These are phyloP conservation scores for Enteromius paludinosus DNA, from an alignment of 2,797 vertebrate species.

Conservation along the genomic window DNA sequence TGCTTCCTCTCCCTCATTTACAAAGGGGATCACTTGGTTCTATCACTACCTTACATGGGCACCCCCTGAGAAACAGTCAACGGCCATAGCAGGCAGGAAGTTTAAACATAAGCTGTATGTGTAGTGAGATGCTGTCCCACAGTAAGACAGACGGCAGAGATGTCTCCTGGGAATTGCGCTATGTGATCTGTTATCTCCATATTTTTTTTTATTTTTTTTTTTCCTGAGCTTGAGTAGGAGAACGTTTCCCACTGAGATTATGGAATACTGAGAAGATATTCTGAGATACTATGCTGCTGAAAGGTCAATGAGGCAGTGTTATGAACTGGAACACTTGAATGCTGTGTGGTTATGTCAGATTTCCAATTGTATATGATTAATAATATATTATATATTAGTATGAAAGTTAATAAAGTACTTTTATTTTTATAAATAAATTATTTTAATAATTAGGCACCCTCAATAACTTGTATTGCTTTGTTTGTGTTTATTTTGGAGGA, in stretches of 20 bases:
- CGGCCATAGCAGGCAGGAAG: constrained; percentile 3
- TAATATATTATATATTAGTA: too few species aligned
- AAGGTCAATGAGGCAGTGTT: not conserved
- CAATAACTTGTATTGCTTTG: constrained; percentile 13
- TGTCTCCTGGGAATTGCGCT: constrained; percentile 24
- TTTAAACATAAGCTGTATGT: constrained; percentile 32
- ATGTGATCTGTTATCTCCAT: constrained; percentile 48
- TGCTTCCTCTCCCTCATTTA: constrained; percentile 43
- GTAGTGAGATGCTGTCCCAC: not conserved
- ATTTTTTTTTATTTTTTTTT: not conserved
- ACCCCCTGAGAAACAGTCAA: constrained; percentile 37
- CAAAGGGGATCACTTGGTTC: constrained; percentile 12
- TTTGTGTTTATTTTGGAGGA: constrained; percentile 70
- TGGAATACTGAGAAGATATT: not conserved
- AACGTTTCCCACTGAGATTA: constrained; percentile 9
- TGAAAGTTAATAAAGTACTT: not conserved
- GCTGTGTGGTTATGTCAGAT: not conserved
- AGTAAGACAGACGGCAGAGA: not conserved
- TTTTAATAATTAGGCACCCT: not conserved
- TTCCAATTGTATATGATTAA: not conserved
- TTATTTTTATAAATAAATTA: too few species aligned
- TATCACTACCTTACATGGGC: constrained; percentile 74
- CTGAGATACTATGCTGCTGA: not conserved
- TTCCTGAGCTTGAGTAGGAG: not conserved
- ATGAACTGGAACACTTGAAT: not conserved